These are phyloP conservation scores for Drosophila ironensis DNA, from an alignment of 1,140 invertebrate species.

Conservation along the genomic window DNA sequence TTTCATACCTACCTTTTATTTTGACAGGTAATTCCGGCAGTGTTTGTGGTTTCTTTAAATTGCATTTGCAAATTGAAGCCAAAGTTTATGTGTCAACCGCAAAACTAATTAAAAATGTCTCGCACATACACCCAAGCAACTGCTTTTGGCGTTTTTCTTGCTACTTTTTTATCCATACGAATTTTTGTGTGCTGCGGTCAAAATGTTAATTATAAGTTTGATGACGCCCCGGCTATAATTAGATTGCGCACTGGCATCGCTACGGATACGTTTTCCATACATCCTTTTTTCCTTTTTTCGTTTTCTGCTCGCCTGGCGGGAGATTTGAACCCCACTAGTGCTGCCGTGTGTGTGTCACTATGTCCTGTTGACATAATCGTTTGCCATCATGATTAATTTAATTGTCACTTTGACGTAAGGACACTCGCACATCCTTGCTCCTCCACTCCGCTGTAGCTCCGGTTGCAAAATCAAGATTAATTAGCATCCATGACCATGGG, in stretches of 20 bases:
- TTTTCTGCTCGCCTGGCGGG: conserved; percentile 1
- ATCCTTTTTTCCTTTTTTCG: conserved; percentile 18
- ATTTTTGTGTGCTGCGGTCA: conserved; percentile 62
- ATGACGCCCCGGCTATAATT: conserved; percentile 54
- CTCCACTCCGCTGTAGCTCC: conserved; percentile 5
- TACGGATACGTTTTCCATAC: conserved; percentile 3
- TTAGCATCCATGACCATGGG: conserved; percentile 71
- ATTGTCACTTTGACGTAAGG: conserved; percentile 76
- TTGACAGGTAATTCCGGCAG: neutral
- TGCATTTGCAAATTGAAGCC: conserved; percentile 1
- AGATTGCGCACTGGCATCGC: conserved; percentile 45
- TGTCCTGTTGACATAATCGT: conserved; percentile 77
- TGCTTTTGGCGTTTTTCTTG: conserved; percentile 11
- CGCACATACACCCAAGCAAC: conserved; percentile 17
- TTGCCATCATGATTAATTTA: conserved; percentile 78
- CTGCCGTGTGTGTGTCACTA: conserved; percentile 3
- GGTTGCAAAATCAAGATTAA: conserved; percentile 73
- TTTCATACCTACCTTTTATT: neutral
- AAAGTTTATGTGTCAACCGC: conserved; percentile 48
- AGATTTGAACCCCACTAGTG: neutral
- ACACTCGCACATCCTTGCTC: conserved; percentile 2
- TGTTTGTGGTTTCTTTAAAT: neutral
- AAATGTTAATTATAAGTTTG: conserved; percentile 79
- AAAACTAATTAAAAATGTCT: conserved; percentile 73
- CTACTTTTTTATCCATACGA: conserved; percentile 11